These are phyloP conservation scores for Thyatira batis DNA, from an alignment of 2,888 invertebrate species.

Conservation along the genomic window DNA sequence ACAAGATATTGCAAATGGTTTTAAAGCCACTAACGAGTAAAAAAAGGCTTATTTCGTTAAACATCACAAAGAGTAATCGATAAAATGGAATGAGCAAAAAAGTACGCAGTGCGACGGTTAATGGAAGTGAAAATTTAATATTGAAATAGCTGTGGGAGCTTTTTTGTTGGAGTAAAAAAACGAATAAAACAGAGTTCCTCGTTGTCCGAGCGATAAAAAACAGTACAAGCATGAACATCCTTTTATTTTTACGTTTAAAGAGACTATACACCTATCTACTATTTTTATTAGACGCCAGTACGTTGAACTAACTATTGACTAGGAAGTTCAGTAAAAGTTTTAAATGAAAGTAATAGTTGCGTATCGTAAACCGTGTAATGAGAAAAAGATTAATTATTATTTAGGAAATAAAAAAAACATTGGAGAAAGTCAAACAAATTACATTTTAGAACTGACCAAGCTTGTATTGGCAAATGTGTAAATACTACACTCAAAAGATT, in stretches of 20 bases:
- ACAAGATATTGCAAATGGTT: background rate
- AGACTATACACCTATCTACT: background rate
- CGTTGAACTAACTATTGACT: background rate
- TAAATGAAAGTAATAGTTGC: background rate
- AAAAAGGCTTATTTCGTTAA: conserved; percentile 1
- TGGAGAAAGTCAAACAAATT: too few relatives aligned
- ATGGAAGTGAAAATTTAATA: conserved; percentile 19
- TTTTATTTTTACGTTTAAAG: background rate
- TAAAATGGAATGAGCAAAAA: conserved; percentile 22
- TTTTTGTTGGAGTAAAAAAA: background rate
- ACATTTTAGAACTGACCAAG: background rate
- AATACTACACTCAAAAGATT: background rate
- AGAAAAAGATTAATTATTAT: too few relatives aligned
- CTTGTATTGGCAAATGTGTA: background rate
- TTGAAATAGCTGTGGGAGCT: conserved; percentile 10
- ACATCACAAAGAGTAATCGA: conserved; percentile 32
- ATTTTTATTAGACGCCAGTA: background rate
- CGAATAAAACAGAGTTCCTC: background rate
- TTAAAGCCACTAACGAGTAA: background rate
- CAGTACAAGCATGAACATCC: background rate
- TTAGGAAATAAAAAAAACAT: too few relatives aligned
- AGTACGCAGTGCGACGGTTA: conserved; percentile 9
- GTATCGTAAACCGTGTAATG: background rate
- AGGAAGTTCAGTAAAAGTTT: background rate
- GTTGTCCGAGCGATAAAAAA: background rate